Conservation (phyloP, 2,888 invertebrate species). For the Elysia crispata region DNA sequence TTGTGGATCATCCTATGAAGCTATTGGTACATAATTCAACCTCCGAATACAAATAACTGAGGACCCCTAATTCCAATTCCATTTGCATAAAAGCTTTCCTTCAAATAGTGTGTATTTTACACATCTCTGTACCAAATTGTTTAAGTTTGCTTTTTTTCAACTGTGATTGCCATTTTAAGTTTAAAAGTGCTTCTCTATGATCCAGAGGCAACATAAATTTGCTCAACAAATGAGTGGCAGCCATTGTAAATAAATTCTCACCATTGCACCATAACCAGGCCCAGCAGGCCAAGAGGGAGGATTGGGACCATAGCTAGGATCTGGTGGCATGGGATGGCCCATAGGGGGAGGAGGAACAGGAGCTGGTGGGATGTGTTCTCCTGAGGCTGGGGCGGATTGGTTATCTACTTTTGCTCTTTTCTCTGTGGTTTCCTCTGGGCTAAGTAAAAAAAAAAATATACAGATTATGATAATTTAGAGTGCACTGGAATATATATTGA, state of each 20-base stretch:
- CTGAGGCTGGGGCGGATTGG: neutral
- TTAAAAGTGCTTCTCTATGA: too few species aligned
- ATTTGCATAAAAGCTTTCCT: too few species aligned
- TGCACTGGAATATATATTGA: too few species aligned
- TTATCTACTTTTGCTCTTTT: slow-evolving; percentile 47
- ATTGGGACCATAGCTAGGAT: slow-evolving; percentile 39
- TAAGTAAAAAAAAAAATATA: neutral
- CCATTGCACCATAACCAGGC: neutral
- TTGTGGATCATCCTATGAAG: too few species aligned
- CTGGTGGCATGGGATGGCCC: slow-evolving; percentile 46
- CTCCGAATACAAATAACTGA: too few species aligned
- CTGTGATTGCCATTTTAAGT: too few species aligned
- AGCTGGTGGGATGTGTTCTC: slow-evolving; percentile 31
- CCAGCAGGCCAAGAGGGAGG: neutral
- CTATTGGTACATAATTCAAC: too few species aligned
- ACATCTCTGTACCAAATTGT: too few species aligned
- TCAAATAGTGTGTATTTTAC: too few species aligned
- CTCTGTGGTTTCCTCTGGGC: slow-evolving; percentile 50
- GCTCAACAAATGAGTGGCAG: neutral
- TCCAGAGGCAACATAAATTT: neutral
- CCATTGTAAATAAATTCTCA: neutral
- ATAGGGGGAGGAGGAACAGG: slow-evolving; percentile 33
- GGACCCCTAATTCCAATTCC: too few species aligned
- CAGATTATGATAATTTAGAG: too few species aligned
- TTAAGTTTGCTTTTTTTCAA: too few species aligned